A percentile compares a stretch with the other conserved stretches of the same genome.
Conservation (phyloP, 37 sponge, comb jelly and placozoan species). For the Aphrocallistes beatrix region DNA sequence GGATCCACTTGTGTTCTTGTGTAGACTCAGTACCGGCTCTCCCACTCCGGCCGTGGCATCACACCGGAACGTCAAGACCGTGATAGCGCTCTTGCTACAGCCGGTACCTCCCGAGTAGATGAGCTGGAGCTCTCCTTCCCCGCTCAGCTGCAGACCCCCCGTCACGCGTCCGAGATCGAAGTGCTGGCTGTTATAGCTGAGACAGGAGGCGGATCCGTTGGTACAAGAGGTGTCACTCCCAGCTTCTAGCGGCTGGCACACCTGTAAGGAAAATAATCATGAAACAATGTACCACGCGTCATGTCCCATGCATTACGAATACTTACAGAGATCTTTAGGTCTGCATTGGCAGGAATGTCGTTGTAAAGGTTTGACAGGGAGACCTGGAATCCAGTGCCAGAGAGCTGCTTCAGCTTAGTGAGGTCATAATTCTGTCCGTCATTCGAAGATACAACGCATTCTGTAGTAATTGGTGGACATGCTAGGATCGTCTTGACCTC, state of each 20-base stretch:
- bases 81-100: not conserved
- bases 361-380: not conserved
- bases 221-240: not conserved
- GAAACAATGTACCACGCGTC: not conserved
- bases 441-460: not conserved
- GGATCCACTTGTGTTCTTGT: not conserved
- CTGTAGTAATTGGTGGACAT: not conserved
- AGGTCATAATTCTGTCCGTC: not conserved
- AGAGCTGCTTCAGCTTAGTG: constrained; percentile 1
- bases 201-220: not conserved
- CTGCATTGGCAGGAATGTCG: not conserved
- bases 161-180: constrained; percentile 10
- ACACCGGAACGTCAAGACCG: not conserved
- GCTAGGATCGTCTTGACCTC: not conserved
- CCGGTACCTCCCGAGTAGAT: not conserved
- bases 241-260: constrained; percentile 5
- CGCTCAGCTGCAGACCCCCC: not conserved
- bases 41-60: not conserved
- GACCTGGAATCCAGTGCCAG: not conserved
- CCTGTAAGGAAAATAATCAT: not conserved
- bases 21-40: not conserved
- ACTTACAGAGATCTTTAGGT: not conserved
- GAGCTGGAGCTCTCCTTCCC: constrained; percentile 11
- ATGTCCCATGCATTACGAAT: not conserved
- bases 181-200: not conserved